Conservation (phyloP, 2,797 vertebrate species). For the Salmo trutta region DNA sequence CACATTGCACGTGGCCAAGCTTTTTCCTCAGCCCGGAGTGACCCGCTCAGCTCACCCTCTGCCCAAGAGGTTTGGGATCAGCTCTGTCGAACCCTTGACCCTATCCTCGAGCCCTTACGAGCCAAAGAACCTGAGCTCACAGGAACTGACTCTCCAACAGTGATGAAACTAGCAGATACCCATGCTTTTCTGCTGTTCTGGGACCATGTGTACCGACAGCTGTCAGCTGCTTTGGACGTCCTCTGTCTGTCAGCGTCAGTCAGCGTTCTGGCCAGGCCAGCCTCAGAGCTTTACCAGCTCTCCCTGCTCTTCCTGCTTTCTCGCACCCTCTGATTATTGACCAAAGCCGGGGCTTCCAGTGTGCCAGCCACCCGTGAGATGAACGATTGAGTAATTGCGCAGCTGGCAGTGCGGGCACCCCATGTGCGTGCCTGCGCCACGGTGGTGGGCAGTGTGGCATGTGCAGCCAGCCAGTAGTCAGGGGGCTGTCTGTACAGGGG, state of each 20-base stretch:
- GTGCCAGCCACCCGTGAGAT: slow-evolving; percentile 70
- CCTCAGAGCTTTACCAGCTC: not conserved
- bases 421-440: slow-evolving; percentile 38
- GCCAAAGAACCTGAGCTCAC: slow-evolving; percentile 24
- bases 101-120: slow-evolving; percentile 24
- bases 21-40: not conserved
- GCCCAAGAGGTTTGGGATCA: not conserved
- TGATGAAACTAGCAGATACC: slow-evolving; percentile 58
- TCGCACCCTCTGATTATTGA: slow-evolving; percentile 25
- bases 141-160: slow-evolving; percentile 33
- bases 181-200: slow-evolving; percentile 40
- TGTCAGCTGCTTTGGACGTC: slow-evolving; percentile 68
- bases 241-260: slow-evolving; percentile 36
- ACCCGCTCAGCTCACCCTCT: not conserved
- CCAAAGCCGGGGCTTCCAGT: slow-evolving; percentile 55
- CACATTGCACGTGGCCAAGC: not conserved
- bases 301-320: slow-evolving; percentile 24
- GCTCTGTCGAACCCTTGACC: slow-evolving; percentile 24
- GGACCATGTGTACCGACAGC: slow-evolving; percentile 62
- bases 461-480: slow-evolving; percentile 5
- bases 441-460: slow-evolving; percentile 54
- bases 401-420: slow-evolving; percentile 62
- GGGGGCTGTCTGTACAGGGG: not conserved
- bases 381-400: slow-evolving; percentile 75
- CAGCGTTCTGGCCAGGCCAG: not conserved